Base-by-base conservation (phyloP, 2,113 vertebrate species). In the Myocastor coypus region DNA sequence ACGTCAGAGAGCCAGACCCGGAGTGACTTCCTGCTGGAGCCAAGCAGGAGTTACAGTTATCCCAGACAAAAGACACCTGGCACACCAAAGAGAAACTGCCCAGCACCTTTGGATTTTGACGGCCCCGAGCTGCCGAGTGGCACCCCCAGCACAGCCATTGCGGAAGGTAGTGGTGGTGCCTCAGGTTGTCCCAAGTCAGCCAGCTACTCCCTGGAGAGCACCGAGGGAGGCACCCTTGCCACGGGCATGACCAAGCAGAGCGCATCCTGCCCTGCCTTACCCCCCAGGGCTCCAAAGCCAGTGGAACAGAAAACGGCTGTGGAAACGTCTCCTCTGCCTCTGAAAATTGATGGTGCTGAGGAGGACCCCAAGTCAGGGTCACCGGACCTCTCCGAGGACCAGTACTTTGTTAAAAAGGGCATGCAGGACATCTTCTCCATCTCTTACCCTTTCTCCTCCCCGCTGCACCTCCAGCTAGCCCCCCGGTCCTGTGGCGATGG, bases 41-140 rank as follows among this genome's bases (percentile, higher is more conserved):
- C 99, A 28, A 99, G 99, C 97, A 98, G 99, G 85, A 99, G 99
- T 97, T 99, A 99, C 96, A 99, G 99, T 91, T 99, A 99, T 93
- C 99, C 99, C 69, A 98, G 99, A 52, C 99, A 99, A 96, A 99
- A 99, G 97, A 98, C 99, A 24, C 99, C 99, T 9, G 98, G 98
- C 97, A 99, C 98, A 50, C 98, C 99, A 86, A 99, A 99, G 98
- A 99, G 98, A 97, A 99, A 98, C 95, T 98, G 99, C 64, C 99
- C 99, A 34, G 99, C 99, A 92, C 98, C 99, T 11, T 98, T 99
- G 17, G 99, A 99, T 82, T 99, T 99, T 0, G 98, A 99, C 1
- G 97, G 97, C 52, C 97, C 97, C 59, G 99, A 99, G 89, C 97
- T 97, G 50, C 93, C 96, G 0, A 75, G 73, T 0, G 97, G 96